Conservation (phyloP, 2,113 vertebrate species). For the Sula dactylatra region DNA sequence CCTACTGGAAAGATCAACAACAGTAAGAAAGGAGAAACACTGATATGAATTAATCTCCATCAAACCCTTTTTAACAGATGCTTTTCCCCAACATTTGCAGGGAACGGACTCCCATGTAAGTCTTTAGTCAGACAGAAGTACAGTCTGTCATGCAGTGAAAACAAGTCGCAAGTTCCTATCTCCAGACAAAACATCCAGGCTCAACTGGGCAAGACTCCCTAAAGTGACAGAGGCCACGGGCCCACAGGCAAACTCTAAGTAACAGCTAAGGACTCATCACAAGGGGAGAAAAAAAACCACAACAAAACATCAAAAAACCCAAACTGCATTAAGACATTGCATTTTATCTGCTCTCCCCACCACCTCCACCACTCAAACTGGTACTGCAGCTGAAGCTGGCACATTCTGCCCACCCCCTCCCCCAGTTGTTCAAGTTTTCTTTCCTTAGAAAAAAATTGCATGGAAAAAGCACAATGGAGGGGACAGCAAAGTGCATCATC, state of each 20-base stretch:
- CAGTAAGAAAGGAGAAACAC: not conserved
- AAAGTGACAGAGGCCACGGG: not conserved
- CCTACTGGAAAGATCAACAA: not conserved
- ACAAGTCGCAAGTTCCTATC: not conserved
- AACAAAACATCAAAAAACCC: not conserved
- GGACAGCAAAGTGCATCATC: not conserved
- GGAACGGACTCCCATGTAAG: accelerated
- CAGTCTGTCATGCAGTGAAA: not conserved
- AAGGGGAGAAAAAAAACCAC: not conserved
- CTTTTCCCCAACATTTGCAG: not conserved
- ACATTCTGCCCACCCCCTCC: not conserved
- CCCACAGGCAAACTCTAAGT: not conserved
- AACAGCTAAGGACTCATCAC: not conserved
- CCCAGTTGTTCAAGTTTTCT: not conserved
- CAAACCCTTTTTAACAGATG: not conserved
- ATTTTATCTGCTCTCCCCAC: not conserved
- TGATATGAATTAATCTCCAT: not conserved
- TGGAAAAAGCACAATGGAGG: not conserved
- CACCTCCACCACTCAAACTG: not conserved
- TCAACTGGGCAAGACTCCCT: not conserved
- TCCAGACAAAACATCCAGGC: not conserved
- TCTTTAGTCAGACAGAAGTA: not conserved
- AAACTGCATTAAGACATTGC: not conserved
- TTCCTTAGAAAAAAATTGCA: not conserved
- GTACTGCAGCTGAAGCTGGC: not conserved